phyloP scores from a whole-genome alignment of 64 coral and sea anemone species.

The Hydrozoanthus tunicans region DNA sequence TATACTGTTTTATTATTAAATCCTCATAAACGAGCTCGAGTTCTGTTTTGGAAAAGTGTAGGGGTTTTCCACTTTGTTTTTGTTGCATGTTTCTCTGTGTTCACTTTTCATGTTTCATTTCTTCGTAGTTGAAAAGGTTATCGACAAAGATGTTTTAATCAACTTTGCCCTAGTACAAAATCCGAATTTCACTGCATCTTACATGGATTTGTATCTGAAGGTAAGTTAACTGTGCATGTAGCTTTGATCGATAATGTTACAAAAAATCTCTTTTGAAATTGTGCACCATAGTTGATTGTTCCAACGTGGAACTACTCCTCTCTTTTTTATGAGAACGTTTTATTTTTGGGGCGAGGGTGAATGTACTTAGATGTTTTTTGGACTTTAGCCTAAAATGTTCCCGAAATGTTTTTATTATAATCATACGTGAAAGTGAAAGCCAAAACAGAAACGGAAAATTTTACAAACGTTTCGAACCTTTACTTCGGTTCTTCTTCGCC shows the following conservation, averaged over 20 bases:
- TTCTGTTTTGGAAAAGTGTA: neutral
- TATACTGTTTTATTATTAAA: neutral
- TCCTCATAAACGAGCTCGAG: neutral
- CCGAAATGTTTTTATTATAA: no score
- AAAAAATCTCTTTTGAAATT: neutral
- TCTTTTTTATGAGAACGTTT: no score
- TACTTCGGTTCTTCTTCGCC: no score
- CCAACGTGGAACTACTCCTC: neutral
- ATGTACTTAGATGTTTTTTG: no score
- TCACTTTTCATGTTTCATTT: conserved; percentile 30
- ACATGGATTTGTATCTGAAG: conserved; percentile 76
- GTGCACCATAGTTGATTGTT: neutral
- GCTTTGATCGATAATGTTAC: neutral
- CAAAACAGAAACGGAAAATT: no score
- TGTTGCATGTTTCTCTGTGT: no score
- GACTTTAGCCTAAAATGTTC: no score
- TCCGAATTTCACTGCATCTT: conserved; percentile 74
- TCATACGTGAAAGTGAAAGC: no score
- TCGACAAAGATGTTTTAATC: conserved; percentile 84
- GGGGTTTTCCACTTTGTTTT: neutral
- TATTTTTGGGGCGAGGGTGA: no score
- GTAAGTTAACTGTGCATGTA: conserved; percentile 39
- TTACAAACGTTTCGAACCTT: no score
- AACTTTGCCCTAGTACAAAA: conserved; percentile 84
- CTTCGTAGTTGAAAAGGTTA: conserved; percentile 59